Evolutionary conservation across 1,140 invertebrate genomes (phyloP), one percentile per base, ranked within the genome.

Genomic region (Leptoteleia sp.): DNA sequence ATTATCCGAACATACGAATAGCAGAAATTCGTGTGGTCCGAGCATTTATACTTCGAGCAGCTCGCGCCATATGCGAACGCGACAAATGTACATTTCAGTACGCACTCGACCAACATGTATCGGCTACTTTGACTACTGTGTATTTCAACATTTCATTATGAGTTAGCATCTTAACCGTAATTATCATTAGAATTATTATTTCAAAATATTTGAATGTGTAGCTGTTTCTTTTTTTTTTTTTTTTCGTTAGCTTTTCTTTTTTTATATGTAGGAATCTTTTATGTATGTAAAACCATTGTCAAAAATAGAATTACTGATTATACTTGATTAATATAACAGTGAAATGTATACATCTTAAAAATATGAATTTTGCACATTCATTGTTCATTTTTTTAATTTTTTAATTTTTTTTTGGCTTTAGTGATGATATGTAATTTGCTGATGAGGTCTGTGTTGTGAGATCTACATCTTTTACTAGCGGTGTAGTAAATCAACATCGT

Each of bases 341-440:
- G 75, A 65, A 71, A 77, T 71, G 67, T 78, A 71, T 78, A 78
- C 47, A 48, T 78, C 47, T 78, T 78, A 78, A 71, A 78, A 78
- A 78, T 78, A 78, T 78, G 75, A 57, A 62, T 52, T 76, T 35
- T 62, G 61, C 65, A 67, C 67, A 78, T 78, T 72, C 67, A 77
- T 77, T 77, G 38, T 67, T 67, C 37, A 38, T 47, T 35, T 50
- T 59, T n/a, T n/a, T n/a, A n/a, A n/a, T n/a, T n/a, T n/a, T n/a
- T n/a, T n/a, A n/a, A n/a, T n/a, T n/a, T 35, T 31, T 64, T 52
- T 38, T 77, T 55, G 57, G 15, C 75, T 71, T 67, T 35, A 77
- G 75, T 77, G 75, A 78, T 78, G 75, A 78, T 78, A 78, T 78
- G 75, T 78, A 72, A 40, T 72, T 78, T 71, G 61, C 61, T 67